A percentile compares a stretch with the other conserved stretches of the same genome.
These are phyloP conservation scores for Hofmannophila pseudospretella DNA, from an alignment of 2,888 invertebrate species.

Conservation along the genomic window DNA sequence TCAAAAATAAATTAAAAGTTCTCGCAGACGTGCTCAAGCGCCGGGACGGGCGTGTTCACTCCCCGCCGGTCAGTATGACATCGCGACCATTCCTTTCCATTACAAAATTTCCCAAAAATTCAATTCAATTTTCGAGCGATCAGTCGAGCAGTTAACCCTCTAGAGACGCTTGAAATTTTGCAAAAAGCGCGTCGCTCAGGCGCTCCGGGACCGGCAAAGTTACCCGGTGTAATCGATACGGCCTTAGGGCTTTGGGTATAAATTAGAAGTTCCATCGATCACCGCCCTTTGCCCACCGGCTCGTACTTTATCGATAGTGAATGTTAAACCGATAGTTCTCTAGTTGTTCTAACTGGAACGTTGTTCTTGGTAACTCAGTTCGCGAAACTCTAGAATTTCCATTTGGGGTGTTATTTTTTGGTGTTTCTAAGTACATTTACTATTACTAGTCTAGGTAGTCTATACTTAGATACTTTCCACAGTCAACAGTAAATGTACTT, in stretches of 20 bases:
- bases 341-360: constrained; percentile 38
- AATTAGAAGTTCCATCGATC: constrained; percentile 77
- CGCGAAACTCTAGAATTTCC: neutral
- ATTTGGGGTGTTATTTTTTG: neutral
- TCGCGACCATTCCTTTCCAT: too few species aligned
- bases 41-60: too few species aligned
- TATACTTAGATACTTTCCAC: too few species aligned
- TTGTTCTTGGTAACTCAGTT: constrained; percentile 28
- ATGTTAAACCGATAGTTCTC: constrained; percentile 63
- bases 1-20: too few species aligned
- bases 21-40: too few species aligned
- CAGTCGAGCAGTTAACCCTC: constrained; percentile 34
- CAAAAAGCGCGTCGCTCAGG: constrained; percentile 55
- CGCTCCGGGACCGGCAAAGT: constrained; percentile 46
- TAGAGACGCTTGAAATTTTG: constrained; percentile 51
- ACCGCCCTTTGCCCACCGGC: constrained; percentile 74
- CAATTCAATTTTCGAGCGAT: constrained; percentile 22
- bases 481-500: too few species aligned
- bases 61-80: too few species aligned
- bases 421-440: too few species aligned
- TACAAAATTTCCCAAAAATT: too few species aligned
- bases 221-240: constrained; percentile 71
- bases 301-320: constrained; percentile 72
- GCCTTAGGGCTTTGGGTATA: constrained; percentile 74
- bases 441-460: too few species aligned